phyloP scores from a whole-genome alignment of 2,888 invertebrate species.

The Entomobrya proxima region DNA sequence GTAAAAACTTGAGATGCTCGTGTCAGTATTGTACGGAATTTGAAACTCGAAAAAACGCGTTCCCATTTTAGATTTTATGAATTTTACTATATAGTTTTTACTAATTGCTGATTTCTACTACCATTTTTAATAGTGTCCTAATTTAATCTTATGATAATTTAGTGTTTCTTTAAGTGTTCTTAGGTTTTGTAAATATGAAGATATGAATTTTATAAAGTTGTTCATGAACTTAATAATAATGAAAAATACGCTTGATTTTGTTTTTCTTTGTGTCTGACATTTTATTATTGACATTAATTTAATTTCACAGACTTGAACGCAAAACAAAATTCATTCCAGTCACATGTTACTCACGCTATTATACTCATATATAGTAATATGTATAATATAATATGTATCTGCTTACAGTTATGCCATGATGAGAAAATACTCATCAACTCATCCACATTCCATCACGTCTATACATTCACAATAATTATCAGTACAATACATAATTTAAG shows the following conservation, averaged over 20 bases:
- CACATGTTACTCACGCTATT: conserved; percentile 52
- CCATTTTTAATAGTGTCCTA: no score
- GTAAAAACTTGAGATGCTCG: no score
- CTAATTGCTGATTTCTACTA: no score
- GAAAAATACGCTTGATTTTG: background rate
- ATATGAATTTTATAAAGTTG: background rate
- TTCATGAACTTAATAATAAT: background rate
- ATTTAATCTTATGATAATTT: no score
- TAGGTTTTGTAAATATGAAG: background rate
- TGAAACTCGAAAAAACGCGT: no score
- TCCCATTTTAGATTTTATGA: no score
- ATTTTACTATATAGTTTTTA: no score
- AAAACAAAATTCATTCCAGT: conserved; percentile 66
- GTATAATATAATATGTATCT: conserved; percentile 32
- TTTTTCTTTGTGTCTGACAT: conserved; percentile 51
- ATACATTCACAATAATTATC: conserved; percentile 28
- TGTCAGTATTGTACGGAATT: no score
- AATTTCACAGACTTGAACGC: conserved; percentile 68
- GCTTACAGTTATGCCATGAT: conserved; percentile 37
- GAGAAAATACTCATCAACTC: conserved; percentile 12
- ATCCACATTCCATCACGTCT: background rate
- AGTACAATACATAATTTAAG: conserved; percentile 35
- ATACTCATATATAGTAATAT: conserved; percentile 8
- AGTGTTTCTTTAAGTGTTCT: no score
- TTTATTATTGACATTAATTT: conserved; percentile 66